Base-by-base conservation (phyloP, 2,113 vertebrate species). In the Mustela nigripes region DNA sequence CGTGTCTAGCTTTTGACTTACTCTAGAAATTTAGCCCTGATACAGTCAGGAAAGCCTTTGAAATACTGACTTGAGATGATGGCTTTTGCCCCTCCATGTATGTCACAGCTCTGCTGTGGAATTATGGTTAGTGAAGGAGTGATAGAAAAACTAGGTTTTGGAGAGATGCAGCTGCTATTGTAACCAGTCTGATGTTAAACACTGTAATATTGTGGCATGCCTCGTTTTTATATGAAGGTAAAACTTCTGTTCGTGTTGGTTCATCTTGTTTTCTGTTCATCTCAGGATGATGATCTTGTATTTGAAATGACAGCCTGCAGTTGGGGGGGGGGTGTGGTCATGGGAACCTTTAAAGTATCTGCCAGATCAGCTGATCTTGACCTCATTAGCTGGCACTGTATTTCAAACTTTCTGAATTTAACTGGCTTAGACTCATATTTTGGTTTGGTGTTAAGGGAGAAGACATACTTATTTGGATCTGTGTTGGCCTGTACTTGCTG, bases 351-450 rank as follows among this genome's bases (percentile, higher is more conserved):
- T 2, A 60, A 7, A 86, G 42, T 80, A 31, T 50, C 36, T 96
- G 86, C 71, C 85, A 94, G 1, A 81, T 95, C 85, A 74, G 36
- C 60, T 97, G 93, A 73, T 82, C 69, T 93, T 96, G 79, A 92
- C 91, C 84, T 97, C 78, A 82, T 78, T 91, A 92, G 45, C 28
- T 91, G 82, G 58, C 39, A 74, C 42, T 84, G 1, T 80, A 65
- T 93, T 94, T 96, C 39, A 92, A 33, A 96, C 42, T 53, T 93
- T 60, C 2, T 91, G 87, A 79, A 24, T 91, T 96, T 81, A 94
- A 80, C 65, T 97, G 58, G 42, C 62, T 92, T 90, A 86, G 88
- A 71, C 21, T 92, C 71, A 45, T 74, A 33, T 91, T 94, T 65
- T 65, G 53, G 36, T 84, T 93, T 91, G 48, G 11, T 93, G 42